Evolutionary conservation across 2,113 vertebrate species (phyloP).

Genomic region (Sardina pilchardus): DNA sequence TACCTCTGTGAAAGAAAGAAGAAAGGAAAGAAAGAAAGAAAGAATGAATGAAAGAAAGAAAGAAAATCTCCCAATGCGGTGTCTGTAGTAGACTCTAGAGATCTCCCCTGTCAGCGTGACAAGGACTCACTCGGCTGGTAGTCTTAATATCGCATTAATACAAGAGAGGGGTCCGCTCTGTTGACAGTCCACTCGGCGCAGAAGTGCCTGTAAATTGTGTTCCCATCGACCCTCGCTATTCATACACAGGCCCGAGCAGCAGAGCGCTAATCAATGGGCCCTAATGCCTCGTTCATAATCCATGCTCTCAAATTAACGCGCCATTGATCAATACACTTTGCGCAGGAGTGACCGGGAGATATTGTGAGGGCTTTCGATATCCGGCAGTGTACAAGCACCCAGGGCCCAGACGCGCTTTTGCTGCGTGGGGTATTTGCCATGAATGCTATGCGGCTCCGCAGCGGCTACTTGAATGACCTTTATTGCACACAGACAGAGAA

Average conservation of each 20-base stretch:
- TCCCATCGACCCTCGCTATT: slow-evolving; percentile 63
- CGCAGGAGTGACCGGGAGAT: slow-evolving; percentile 23
- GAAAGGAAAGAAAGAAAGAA: no score
- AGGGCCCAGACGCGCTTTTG: background rate
- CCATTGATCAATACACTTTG: slow-evolving; percentile 65
- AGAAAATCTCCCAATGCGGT: background rate
- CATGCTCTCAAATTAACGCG: slow-evolving; percentile 64
- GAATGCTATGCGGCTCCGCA: background rate
- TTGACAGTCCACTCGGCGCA: slow-evolving; percentile 28
- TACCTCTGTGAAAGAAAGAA: background rate
- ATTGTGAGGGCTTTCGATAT: background rate
- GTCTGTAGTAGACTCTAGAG: background rate
- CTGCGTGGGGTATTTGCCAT: no score
- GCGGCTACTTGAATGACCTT: background rate
- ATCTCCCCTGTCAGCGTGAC: background rate
- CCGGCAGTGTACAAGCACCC: background rate
- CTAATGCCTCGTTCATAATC: slow-evolving; percentile 73
- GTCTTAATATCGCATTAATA: background rate
- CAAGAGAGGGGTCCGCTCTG: slow-evolving; percentile 49
- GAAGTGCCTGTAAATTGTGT: slow-evolving; percentile 50
- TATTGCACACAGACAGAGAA: background rate
- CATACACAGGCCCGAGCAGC: slow-evolving; percentile 48
- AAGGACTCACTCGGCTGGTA: background rate
- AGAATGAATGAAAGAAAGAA: no score
- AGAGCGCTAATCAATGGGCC: slow-evolving; percentile 62